Evolutionary conservation across 2,888 invertebrate species (phyloP).

Genomic region (Salpingus planirostris): DNA sequence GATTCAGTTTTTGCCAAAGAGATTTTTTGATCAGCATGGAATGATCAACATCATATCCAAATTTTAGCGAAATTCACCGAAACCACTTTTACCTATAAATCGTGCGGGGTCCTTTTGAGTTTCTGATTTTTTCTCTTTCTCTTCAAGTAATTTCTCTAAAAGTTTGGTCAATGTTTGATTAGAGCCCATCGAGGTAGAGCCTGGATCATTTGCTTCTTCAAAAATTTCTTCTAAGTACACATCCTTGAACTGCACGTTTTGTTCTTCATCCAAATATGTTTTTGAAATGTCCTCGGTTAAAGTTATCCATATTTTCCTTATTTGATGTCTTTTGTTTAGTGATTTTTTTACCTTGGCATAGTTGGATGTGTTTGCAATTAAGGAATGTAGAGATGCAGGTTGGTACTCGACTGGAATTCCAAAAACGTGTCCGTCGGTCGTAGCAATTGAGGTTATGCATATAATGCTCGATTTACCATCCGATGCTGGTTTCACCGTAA

Average conservation of each 20-base stretch:
- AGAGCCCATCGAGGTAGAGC: not conserved
- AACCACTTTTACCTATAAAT: no score
- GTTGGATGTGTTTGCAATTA: not conserved
- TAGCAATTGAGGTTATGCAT: no score
- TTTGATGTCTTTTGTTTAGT: not conserved
- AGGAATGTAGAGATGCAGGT: no score
- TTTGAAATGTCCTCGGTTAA: not conserved
- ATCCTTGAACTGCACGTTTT: not conserved
- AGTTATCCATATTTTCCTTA: conserved; percentile 1
- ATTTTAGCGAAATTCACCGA: no score
- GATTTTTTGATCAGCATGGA: no score
- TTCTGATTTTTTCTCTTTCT: not conserved
- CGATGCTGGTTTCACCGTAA: no score
- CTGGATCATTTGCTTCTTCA: not conserved
- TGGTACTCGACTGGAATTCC: no score
- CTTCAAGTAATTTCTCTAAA: not conserved
- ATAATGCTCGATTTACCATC: no score
- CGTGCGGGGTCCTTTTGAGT: no score
- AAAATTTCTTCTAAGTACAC: not conserved
- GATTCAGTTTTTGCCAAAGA: no score
- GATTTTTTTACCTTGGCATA: not conserved
- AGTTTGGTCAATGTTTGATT: not conserved
- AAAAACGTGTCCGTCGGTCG: no score
- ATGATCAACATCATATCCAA: no score
- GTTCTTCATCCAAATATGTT: not conserved